Conservation (phyloP, 1,140 invertebrate species). For the Babylonia areolata region DNA sequence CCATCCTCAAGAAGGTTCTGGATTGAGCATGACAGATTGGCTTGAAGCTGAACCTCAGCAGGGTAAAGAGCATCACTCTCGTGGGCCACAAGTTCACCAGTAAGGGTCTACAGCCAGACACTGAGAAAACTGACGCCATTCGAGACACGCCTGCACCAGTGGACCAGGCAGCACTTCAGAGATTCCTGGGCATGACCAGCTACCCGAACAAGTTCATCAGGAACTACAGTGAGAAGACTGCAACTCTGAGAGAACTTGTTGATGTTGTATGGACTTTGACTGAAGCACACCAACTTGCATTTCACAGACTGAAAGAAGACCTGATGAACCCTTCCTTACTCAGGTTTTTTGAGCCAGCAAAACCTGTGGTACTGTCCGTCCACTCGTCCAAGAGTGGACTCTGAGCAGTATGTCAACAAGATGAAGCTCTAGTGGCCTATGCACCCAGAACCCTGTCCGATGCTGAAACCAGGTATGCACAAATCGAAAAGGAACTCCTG, state of each 20-base stretch:
- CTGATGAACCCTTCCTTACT: constrained; percentile 27
- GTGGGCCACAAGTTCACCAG: too few species aligned
- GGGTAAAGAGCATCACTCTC: too few species aligned
- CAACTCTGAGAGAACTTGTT: neutral
- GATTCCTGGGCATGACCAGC: constrained; percentile 67
- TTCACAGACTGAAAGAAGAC: neutral
- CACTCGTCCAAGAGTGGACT: constrained; percentile 74
- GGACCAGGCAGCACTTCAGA: constrained; percentile 44
- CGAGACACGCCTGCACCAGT: constrained; percentile 41
- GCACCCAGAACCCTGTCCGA: constrained; percentile 73
- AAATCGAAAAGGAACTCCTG: constrained; percentile 78
- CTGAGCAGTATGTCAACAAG: constrained; percentile 73
- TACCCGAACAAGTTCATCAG: constrained; percentile 71
- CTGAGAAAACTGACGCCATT: constrained; percentile 53
- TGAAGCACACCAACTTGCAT: neutral
- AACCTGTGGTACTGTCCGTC: constrained; percentile 32
- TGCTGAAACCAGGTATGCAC: constrained; percentile 64
- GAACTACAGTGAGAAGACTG: constrained; percentile 57
- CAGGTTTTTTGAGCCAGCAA: constrained; percentile 35
- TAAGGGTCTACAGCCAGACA: too few species aligned
- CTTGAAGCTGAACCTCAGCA: too few species aligned
- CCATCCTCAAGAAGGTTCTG: too few species aligned
- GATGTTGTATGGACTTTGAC: neutral
- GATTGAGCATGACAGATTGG: too few species aligned
- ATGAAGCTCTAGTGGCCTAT: constrained; percentile 71